phyloP scores from a whole-genome alignment of 2,888 invertebrate species.

The Opisthograptis luteolata region DNA sequence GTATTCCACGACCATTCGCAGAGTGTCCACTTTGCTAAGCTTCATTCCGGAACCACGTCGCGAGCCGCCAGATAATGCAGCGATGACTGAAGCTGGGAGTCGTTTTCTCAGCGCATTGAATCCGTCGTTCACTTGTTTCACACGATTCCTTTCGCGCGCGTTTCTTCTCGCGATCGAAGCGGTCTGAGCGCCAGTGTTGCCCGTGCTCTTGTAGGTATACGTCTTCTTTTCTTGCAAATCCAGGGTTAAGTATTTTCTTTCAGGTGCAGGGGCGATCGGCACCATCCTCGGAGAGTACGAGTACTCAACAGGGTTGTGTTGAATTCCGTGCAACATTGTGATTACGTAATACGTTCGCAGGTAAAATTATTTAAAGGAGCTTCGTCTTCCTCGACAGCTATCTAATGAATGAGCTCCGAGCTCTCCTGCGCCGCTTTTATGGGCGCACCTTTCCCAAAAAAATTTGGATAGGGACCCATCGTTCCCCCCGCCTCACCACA shows the following conservation, averaged over 20 bases:
- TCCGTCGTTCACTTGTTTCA: slow-evolving; percentile 97
- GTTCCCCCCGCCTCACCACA: slow-evolving; percentile 61
- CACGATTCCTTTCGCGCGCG: slow-evolving; percentile 97
- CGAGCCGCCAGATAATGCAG: slow-evolving; percentile 85
- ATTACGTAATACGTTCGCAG: slow-evolving; percentile 26
- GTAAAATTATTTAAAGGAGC: slow-evolving; percentile 43
- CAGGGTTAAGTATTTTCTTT: slow-evolving; percentile 57
- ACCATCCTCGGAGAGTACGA: slow-evolving; percentile 65
- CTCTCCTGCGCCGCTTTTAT: slow-evolving; percentile 65
- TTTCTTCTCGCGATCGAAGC: slow-evolving; percentile 95
- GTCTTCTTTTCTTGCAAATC: slow-evolving; percentile 79
- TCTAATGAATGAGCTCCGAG: slow-evolving; percentile 68
- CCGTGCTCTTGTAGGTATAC: slow-evolving; percentile 86
- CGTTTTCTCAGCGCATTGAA: slow-evolving; percentile 94
- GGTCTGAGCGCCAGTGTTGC: slow-evolving; percentile 86
- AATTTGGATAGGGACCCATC: slow-evolving; percentile 70
- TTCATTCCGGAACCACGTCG: slow-evolving; percentile 92
- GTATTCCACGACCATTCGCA: slow-evolving; percentile 95
- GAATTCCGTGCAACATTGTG: slow-evolving; percentile 60
- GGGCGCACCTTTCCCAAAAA: slow-evolving; percentile 67
- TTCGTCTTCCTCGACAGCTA: slow-evolving; percentile 54
- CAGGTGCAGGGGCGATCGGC: slow-evolving; percentile 82
- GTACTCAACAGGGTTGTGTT: slow-evolving; percentile 45
- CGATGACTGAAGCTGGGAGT: slow-evolving; percentile 91
- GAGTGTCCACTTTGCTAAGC: slow-evolving; percentile 95